These are phyloP conservation scores for Pagrus major DNA, from an alignment of 2,113 vertebrate genomes.

Conservation along the genomic window DNA sequence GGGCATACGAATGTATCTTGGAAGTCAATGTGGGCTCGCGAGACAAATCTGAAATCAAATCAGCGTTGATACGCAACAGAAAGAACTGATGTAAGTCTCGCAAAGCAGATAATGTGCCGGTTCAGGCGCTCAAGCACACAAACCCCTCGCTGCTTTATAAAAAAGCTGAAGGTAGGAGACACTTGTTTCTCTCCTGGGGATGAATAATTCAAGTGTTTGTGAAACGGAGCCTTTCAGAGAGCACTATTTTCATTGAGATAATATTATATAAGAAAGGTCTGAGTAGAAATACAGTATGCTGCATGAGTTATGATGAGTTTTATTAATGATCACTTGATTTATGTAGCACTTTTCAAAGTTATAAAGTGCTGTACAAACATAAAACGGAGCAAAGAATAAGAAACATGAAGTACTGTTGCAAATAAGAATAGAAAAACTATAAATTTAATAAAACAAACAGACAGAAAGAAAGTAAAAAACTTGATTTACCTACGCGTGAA, in stretches of 20 bases:
- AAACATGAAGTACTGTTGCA: too few species aligned
- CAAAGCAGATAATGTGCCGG: background rate
- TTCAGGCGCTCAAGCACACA: background rate
- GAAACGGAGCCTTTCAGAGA: background rate
- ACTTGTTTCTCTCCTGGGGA: background rate
- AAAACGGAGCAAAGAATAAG: too few species aligned
- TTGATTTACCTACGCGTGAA: too few species aligned
- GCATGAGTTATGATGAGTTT: background rate
- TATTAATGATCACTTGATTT: too few species aligned
- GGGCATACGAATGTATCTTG: background rate
- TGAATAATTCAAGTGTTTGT: background rate
- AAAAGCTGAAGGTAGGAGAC: background rate
- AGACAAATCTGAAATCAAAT: slow-evolving; percentile 37
- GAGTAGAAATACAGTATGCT: background rate
- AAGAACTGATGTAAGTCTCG: background rate
- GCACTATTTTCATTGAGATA: background rate
- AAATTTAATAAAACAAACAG: too few species aligned
- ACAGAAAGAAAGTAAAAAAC: background rate
- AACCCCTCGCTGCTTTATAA: background rate
- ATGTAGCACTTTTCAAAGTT: too few species aligned
- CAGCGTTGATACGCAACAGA: background rate
- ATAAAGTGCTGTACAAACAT: too few species aligned
- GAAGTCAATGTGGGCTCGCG: background rate
- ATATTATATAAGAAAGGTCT: too few species aligned
- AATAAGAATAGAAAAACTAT: too few species aligned